These are phyloP conservation scores for Esox niger DNA, from an alignment of 2,113 vertebrate species.

Conservation along the genomic window DNA sequence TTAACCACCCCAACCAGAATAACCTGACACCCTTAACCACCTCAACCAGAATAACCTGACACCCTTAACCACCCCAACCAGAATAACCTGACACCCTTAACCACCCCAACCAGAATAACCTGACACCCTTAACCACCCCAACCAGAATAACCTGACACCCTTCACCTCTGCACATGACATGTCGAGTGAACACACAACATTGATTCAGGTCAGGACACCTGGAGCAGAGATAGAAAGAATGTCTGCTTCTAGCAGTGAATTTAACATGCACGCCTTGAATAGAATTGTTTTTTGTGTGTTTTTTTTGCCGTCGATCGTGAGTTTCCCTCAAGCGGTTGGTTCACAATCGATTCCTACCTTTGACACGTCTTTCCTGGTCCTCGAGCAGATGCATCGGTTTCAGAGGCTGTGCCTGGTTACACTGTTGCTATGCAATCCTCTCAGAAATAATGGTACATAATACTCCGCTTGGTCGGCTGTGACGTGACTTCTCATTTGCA, in stretches of 20 bases:
- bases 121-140: too few species aligned
- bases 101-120: too few species aligned
- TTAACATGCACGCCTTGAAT: too few species aligned
- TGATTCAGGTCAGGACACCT: neutral
- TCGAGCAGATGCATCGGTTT: conserved; percentile 57
- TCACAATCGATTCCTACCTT: conserved; percentile 40
- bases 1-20: too few species aligned
- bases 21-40: too few species aligned
- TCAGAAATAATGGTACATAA: conserved; percentile 12
- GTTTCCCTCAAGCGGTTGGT: neutral
- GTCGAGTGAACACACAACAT: conserved; percentile 1
- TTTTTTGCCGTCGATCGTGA: neutral
- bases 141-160: too few species aligned
- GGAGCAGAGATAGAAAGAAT: neutral
- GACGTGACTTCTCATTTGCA: conserved; percentile 19
- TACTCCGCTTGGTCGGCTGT: conserved; percentile 15
- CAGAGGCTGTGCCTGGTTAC: conserved; percentile 10
- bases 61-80: too few species aligned
- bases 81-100: too few species aligned
- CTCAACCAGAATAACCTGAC: too few species aligned
- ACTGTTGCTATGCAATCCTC: conserved; percentile 30
- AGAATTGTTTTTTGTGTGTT: too few species aligned
- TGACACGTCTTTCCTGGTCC: conserved; percentile 50
- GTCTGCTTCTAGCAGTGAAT: too few species aligned
- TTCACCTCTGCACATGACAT: too few species aligned